Evolutionary conservation across 2,888 invertebrate genomes (phyloP), one percentile per base, ranked within the genome.

Genomic region (Timema cristinae): DNA sequence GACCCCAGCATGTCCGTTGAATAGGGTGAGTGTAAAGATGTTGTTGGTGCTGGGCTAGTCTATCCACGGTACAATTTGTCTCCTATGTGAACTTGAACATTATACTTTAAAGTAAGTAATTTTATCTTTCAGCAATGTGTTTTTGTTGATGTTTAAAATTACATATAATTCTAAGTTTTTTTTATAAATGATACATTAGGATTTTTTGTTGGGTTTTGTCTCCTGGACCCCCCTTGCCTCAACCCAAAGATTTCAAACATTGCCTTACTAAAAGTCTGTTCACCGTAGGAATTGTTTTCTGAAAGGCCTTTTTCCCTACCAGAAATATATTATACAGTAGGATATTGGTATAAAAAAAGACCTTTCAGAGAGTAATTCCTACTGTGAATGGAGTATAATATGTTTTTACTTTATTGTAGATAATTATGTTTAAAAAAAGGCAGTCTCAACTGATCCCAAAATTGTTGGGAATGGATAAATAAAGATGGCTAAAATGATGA

Each of bases 361-460:
- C n/a, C n/a, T n/a, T n/a, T n/a, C n/a, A n/a, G n/a, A n/a, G n/a
- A n/a, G n/a, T n/a, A n/a, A n/a, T n/a, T n/a, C n/a, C n/a, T n/a
- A n/a, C n/a, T n/a, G n/a, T n/a, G n/a, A n/a, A n/a, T n/a, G n/a
- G n/a, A n/a, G n/a, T n/a, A n/a, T n/a, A n/a, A n/a, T n/a, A n/a
- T n/a, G n/a, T n/a, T n/a, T n/a, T n/a, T n/a, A n/a, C n/a, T n/a
- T n/a, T n/a, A n/a, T n/a, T n/a, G n/a, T n/a, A n/a, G n/a, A n/a
- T n/a, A n/a, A n/a, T n/a, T n/a, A n/a, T n/a, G n/a, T n/a, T n/a
- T n/a, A 48, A 5, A 63, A 63, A 32, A 32, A 5, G 63, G 63
- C 32, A 63, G 48, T 48, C 32, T 61, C 61, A 61, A n/a, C 63
- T 63, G 63, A 63, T 63, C 5, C 48, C 32, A 63, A 63, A 8